phyloP scores from a whole-genome alignment of 2,113 vertebrate genomes.

The Etheostoma spectabile region DNA sequence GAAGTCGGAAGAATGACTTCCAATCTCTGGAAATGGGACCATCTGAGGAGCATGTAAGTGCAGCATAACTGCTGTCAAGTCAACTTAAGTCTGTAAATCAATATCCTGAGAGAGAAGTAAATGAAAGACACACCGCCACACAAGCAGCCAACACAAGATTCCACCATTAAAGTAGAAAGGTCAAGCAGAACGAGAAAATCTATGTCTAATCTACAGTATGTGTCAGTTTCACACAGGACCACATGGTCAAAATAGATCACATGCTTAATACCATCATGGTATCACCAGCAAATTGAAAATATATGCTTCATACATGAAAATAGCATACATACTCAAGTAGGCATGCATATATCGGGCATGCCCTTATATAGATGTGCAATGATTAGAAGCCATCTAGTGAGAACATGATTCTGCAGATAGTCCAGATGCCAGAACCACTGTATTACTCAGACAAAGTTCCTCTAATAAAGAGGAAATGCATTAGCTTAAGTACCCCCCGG shows the following conservation, averaged over 20 bases:
- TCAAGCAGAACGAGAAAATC: conserved; percentile 3
- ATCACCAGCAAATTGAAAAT: neutral
- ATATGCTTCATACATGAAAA: neutral
- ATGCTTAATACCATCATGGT: neutral
- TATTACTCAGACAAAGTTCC: conserved; percentile 45
- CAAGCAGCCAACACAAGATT: neutral
- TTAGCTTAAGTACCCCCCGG: conserved; percentile 73
- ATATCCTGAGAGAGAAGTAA: conserved; percentile 2
- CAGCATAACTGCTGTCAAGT: conserved; percentile 14
- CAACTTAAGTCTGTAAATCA: conserved; percentile 9
- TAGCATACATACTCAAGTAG: neutral
- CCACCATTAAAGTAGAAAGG: conserved; percentile 5
- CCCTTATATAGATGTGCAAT: conserved; percentile 1
- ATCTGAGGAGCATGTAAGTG: too few relatives aligned
- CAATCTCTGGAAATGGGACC: too few relatives aligned
- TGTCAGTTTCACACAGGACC: neutral
- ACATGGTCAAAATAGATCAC: neutral
- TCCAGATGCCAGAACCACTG: conserved; percentile 3
- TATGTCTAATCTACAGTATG: neutral
- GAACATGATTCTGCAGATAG: conserved; percentile 40
- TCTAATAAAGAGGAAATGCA: conserved; percentile 72
- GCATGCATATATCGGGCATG: neutral
- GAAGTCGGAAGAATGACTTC: too few relatives aligned
- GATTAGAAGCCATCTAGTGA: conserved; percentile 19
- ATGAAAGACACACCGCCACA: conserved; percentile 12